Conservation (phyloP, 2,113 vertebrate species). For the Dromiciops gliroides region DNA sequence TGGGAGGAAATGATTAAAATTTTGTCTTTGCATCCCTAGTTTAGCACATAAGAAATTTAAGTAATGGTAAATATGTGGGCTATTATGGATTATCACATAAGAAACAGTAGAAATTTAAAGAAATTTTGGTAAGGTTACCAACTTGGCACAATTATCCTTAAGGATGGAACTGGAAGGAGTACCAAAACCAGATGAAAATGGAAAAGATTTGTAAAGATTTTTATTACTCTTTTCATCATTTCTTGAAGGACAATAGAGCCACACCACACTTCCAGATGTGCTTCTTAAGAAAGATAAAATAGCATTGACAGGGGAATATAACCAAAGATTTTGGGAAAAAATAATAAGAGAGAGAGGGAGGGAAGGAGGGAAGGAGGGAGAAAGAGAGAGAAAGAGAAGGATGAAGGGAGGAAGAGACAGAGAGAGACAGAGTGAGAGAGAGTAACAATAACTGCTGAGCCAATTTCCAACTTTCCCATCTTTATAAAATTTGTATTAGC, state of each 20-base stretch:
- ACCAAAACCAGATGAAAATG: neutral
- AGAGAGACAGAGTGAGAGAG: too few species aligned
- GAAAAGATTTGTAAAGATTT: too few species aligned
- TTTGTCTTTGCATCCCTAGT: neutral
- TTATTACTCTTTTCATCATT: too few species aligned
- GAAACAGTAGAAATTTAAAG: neutral
- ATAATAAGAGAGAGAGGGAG: neutral
- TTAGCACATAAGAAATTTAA: neutral
- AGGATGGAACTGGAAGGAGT: neutral
- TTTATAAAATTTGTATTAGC: neutral
- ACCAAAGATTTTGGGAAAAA: too few species aligned
- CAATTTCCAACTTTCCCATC: neutral
- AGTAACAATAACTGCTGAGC: neutral
- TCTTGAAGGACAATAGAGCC: too few species aligned
- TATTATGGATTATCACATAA: neutral
- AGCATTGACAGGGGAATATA: too few species aligned
- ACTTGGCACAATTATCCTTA: neutral
- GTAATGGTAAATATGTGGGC: neutral
- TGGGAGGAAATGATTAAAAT: neutral
- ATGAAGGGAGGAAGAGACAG: too few species aligned
- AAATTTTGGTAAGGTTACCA: neutral
- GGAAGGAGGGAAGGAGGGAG: too few species aligned
- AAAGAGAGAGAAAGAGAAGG: too few species aligned
- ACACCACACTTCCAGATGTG: too few species aligned
- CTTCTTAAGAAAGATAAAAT: too few species aligned